These are phyloP conservation scores for Geophilus truncorum DNA, from an alignment of 2,888 invertebrate species.

Conservation along the genomic window DNA sequence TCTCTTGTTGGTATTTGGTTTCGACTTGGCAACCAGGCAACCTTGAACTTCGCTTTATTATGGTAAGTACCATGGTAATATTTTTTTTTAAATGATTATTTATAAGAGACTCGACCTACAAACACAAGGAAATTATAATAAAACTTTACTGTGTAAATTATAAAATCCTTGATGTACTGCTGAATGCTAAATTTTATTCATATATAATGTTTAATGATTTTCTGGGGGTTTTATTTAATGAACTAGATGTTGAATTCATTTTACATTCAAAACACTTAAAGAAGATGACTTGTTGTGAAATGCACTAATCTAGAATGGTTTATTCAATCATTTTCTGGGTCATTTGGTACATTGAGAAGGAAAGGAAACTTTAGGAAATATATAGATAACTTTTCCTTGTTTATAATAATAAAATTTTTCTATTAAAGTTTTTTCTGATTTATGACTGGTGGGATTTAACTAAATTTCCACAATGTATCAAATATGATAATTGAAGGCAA, in stretches of 20 bases:
- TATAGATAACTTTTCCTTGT: too few relatives aligned
- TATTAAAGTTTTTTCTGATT: too few relatives aligned
- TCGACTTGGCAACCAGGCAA: not conserved
- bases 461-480: too few relatives aligned
- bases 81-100: not conserved
- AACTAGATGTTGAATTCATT: not conserved
- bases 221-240: not conserved
- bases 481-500: not conserved
- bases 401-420: too few relatives aligned
- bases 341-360: not conserved
- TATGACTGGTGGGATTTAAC: too few relatives aligned
- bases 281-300: not conserved
- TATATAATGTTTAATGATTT: not conserved
- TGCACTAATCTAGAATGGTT: not conserved
- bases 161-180: not conserved
- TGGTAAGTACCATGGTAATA: not conserved
- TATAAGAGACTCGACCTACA: not conserved
- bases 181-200: not conserved
- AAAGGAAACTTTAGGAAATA: not conserved
- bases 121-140: not conserved
- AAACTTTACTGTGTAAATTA: not conserved
- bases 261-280: not conserved
- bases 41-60: constrained; percentile 10
- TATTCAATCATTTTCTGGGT: not conserved
- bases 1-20: not conserved